phyloP scores from a whole-genome alignment of 2,113 vertebrate species.

The Miniopterus natalensis region DNA sequence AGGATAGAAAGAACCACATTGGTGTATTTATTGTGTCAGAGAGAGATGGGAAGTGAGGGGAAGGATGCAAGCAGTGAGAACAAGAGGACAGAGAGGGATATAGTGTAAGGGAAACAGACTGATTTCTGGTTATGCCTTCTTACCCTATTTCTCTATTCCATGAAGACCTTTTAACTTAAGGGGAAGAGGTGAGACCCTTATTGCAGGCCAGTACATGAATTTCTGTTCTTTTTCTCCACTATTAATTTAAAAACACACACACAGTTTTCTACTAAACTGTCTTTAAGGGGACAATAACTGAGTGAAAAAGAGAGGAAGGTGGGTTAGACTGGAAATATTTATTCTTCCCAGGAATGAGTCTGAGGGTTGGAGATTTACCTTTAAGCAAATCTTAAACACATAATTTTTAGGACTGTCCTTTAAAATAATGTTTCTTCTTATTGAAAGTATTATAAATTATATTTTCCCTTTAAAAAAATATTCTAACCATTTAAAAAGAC shows the following conservation, averaged over 20 bases:
- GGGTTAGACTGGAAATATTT: conserved; percentile 7
- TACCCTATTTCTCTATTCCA: neutral
- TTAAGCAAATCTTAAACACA: neutral
- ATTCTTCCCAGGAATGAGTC: neutral
- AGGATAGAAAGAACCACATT: neutral
- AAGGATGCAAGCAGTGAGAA: neutral
- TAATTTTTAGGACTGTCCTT: conserved; percentile 41
- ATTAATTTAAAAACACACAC: neutral
- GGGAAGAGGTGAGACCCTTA: neutral
- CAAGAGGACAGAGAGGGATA: neutral
- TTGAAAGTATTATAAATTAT: neutral
- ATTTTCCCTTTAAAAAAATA: neutral
- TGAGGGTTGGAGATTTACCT: neutral
- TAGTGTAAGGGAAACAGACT: neutral
- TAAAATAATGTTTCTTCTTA: conserved; percentile 21
- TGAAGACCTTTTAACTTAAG: conserved; percentile 44
- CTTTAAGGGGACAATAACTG: neutral
- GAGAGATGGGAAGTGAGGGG: neutral
- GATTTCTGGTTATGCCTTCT: conserved; percentile 5
- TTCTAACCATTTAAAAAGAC: neutral
- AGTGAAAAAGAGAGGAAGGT: conserved; percentile 20
- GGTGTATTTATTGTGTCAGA: neutral
- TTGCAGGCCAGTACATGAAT: neutral
- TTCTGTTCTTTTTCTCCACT: conserved; percentile 18
- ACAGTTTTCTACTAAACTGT: neutral